These are phyloP conservation scores for Moxostoma hubbsi DNA, from an alignment of 2,797 vertebrate species.

Conservation along the genomic window DNA sequence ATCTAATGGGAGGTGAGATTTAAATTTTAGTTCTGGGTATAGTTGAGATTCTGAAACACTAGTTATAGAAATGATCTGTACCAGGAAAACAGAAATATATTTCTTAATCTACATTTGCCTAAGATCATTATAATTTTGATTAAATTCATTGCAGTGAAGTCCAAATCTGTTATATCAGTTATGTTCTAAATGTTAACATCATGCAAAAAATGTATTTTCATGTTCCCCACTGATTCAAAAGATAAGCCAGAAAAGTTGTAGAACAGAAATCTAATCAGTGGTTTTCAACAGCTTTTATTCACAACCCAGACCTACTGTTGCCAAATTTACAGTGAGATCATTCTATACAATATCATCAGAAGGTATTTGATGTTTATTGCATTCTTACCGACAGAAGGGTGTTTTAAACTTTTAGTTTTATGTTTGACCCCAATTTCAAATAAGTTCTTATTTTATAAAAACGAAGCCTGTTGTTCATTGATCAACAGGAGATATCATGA, in stretches of 20 bases:
- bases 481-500: neutral
- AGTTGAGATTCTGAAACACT: conserved; percentile 2
- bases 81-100: neutral
- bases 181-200: no score
- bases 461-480: neutral
- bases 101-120: neutral
- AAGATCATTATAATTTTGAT: no score
- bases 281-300: no score
- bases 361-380: no score
- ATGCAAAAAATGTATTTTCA: no score
- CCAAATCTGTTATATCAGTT: neutral
- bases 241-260: no score
- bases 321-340: no score
- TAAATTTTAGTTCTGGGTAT: conserved; percentile 8
- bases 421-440: neutral
- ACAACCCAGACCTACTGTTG: no score
- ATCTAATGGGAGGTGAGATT: conserved; percentile 19
- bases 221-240: no score
- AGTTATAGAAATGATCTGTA: neutral
- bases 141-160: neutral
- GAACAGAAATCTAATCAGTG: no score
- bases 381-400: no score
- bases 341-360: no score
- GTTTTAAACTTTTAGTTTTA: neutral
- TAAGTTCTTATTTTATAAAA: neutral